A percentile compares a stretch with the other conserved stretches of the same genome.
Evolutionary conservation across 2,888 invertebrate species (phyloP).

Genomic region (Alentia gelatinosa): DNA sequence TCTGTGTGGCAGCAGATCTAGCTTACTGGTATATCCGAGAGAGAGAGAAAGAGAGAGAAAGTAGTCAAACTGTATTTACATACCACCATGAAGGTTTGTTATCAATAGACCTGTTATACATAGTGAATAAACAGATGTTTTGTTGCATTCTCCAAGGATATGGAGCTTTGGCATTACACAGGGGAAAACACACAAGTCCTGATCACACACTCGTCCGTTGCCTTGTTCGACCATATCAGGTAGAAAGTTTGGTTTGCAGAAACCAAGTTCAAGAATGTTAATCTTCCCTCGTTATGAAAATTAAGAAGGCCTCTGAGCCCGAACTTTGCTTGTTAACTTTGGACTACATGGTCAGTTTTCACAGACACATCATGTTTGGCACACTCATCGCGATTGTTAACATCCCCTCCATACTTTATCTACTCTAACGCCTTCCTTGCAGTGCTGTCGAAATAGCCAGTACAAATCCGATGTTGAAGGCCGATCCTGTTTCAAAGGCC

Average conservation of each 20-base stretch:
- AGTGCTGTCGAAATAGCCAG: too few relatives aligned
- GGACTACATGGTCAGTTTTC: neutral
- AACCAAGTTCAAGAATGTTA: neutral
- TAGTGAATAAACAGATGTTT: neutral
- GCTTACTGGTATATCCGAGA: neutral
- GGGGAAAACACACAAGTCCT: neutral
- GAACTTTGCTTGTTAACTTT: neutral
- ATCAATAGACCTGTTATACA: neutral
- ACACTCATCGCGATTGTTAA: conserved; percentile 18
- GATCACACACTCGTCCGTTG: conserved; percentile 6
- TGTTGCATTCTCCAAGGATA: neutral
- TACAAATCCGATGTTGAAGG: too few relatives aligned
- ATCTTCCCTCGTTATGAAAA: neutral
- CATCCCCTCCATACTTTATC: neutral
- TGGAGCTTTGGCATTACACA: neutral
- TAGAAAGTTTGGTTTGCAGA: neutral
- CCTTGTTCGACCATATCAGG: conserved; percentile 45
- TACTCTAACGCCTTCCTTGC: neutral
- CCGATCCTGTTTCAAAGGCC: too few relatives aligned
- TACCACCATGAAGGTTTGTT: neutral
- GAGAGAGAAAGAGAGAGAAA: too few relatives aligned
- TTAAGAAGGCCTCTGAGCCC: neutral
- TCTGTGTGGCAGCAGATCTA: conserved; percentile 30
- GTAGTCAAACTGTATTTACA: neutral
- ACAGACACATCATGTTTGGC: conserved; percentile 1